Conservation (phyloP, 2,797 vertebrate genomes). For the Varecia variegata region DNA sequence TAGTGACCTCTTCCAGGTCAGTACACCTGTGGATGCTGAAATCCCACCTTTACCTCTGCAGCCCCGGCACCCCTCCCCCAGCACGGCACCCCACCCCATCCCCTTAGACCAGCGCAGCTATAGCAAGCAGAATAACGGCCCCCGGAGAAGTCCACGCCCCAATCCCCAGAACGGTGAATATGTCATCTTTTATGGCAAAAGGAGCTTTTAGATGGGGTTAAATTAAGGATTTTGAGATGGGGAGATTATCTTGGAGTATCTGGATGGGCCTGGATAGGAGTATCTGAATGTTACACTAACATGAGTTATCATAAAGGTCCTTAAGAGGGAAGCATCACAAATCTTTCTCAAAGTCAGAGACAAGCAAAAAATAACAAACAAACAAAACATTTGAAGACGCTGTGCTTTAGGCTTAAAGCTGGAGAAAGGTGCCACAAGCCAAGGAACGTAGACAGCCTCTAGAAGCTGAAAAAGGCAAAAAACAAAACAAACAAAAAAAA, state of each 20-base stretch:
- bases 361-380: too few species aligned
- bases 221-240: background rate
- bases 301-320: background rate
- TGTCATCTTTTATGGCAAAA: background rate
- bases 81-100: too few species aligned
- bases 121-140: background rate
- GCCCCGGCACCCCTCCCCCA: background rate
- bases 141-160: background rate
- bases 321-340: background rate
- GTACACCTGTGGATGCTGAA: background rate
- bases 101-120: background rate
- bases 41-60: background rate
- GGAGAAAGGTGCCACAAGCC: background rate
- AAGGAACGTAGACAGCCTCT: background rate
- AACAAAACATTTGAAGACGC: background rate
- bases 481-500: background rate
- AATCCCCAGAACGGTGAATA: background rate
- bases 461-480: background rate
- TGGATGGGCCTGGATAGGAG: background rate
- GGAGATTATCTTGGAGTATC: background rate
- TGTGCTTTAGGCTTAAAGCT: background rate
- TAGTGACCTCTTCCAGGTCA: background rate
- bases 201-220: background rate
- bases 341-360: background rate
- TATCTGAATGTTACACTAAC: background rate